Base-by-base conservation (phyloP, 2,888 invertebrate species). In the Zygaena filipendulae region DNA sequence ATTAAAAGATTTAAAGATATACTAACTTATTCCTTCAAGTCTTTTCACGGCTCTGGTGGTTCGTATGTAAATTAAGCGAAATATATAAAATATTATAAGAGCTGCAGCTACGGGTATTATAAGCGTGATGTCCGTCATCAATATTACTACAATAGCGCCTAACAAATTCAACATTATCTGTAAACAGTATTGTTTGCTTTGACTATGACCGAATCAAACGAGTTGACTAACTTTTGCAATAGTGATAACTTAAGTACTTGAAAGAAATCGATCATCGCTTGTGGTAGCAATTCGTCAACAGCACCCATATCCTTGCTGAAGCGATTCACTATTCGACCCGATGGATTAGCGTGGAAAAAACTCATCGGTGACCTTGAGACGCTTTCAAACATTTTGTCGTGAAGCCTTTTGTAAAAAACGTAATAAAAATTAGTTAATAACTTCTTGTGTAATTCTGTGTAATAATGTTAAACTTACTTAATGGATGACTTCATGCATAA, bases 251-350 rank as follows among this genome's bases (percentile, higher is more conserved):
- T 16, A 4, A 16, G 7, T 44, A 79, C 81, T 69, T 87, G 87
- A 39, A 83, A 81, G 24, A 88, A 83, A 52, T 90, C 90, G n/a
- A 91, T 66, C 52, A 87, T 81, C 2, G 86, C 86, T 54, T 87
- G 88, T 0, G 91, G 91, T 7, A 92, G 59, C 25, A 88, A 50
- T 50, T 92, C 92, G 53, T 92, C 92, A 25, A 92, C 85, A 0
- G 88, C 83, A 0, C 92, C 92, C 60, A 92, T 87, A 51, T 95
- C 95, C 59, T 93, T 94, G 21, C 93, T 89, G 51, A 95, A 94
- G 32, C 94, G 59, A 38, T 82, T 82, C 11, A 95, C 70, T 35
- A 95, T 88, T 31, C 90, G 69, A 1, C 90, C 90, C n/a, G 87
- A 85, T 0, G 94, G 91, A 62, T 94, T 95, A 0, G 82, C 81